phyloP scores from a whole-genome alignment of 2,113 vertebrate species.

The Ivindomyrus marchei region DNA sequence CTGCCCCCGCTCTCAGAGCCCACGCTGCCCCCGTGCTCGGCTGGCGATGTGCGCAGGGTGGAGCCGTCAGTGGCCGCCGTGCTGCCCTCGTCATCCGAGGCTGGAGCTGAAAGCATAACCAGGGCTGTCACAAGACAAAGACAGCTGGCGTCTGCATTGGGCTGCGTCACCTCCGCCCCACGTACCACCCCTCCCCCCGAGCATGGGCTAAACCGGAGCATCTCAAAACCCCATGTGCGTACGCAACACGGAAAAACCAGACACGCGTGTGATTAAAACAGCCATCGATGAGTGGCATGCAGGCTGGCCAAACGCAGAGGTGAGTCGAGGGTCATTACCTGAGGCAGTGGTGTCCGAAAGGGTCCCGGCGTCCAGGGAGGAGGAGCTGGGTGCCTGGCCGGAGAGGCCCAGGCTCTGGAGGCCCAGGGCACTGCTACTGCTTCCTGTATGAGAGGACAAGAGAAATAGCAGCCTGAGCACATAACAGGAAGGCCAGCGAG shows the following conservation, averaged over 20 bases:
- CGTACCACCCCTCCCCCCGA: too few relatives aligned
- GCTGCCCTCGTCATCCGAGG: slow-evolving; percentile 97
- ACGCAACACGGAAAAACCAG: not conserved
- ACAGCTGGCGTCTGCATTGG: slow-evolving; percentile 53
- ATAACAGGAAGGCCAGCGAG: not conserved
- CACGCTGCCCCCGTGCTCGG: slow-evolving; percentile 94
- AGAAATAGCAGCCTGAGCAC: slow-evolving; percentile 17
- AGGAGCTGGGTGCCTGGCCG: slow-evolving; percentile 95
- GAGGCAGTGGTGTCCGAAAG: slow-evolving; percentile 97
- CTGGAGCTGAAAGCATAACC: slow-evolving; percentile 95
- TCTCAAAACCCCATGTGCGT: not conserved
- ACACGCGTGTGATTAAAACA: not conserved
- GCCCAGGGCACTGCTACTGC: slow-evolving; percentile 94
- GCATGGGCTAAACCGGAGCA: not conserved
- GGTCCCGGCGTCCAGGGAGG: slow-evolving; percentile 91
- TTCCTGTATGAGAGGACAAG: slow-evolving; percentile 65
- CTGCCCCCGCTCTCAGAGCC: slow-evolving; percentile 97
- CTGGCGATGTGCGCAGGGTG: slow-evolving; percentile 90
- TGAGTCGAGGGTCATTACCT: slow-evolving; percentile 71
- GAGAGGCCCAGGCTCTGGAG: slow-evolving; percentile 93
- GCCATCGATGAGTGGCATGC: not conserved
- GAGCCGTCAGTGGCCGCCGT: slow-evolving; percentile 96
- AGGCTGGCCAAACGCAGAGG: not conserved
- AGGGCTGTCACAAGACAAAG: slow-evolving; percentile 94
- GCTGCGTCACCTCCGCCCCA: slow-evolving; percentile 15